Evolutionary conservation across 1,140 invertebrate genomes (phyloP).

Genomic region (Philotrypesis tridentata): DNA sequence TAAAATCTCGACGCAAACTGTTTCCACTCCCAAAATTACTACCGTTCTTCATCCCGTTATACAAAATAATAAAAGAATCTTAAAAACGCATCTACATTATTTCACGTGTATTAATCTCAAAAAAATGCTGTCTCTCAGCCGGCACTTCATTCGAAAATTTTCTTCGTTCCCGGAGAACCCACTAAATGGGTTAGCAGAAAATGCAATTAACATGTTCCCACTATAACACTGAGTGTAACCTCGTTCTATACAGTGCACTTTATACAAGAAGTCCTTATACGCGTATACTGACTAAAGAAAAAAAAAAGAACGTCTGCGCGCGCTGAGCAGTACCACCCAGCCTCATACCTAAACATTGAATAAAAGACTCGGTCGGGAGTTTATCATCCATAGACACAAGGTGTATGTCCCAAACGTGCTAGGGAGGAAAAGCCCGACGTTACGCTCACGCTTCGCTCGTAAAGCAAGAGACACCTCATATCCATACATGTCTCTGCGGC

Average conservation of each 20-base stretch:
- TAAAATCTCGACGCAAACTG: too few species aligned
- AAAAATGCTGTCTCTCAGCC: too few species aligned
- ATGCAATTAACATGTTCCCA: background rate
- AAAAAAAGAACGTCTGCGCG: background rate
- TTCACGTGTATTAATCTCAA: too few species aligned
- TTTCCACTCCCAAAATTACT: too few species aligned
- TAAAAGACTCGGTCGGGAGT: background rate
- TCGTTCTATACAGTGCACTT: background rate
- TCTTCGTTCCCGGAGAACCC: background rate
- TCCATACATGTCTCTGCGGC: conserved; percentile 39
- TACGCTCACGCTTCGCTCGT: conserved; percentile 21
- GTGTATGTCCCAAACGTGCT: background rate
- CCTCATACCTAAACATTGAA: conserved; percentile 18
- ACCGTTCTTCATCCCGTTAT: too few species aligned
- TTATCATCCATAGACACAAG: background rate
- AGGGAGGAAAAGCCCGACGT: background rate
- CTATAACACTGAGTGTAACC: background rate
- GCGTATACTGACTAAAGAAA: background rate
- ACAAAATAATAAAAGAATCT: too few species aligned
- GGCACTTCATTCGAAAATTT: background rate
- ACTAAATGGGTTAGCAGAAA: background rate
- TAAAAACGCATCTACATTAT: too few species aligned
- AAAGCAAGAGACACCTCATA: conserved; percentile 27
- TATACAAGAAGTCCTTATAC: background rate
- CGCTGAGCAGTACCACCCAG: background rate